These are phyloP conservation scores for Drosophila carrolli DNA, from an alignment of 1,140 invertebrate genomes.

Conservation along the genomic window DNA sequence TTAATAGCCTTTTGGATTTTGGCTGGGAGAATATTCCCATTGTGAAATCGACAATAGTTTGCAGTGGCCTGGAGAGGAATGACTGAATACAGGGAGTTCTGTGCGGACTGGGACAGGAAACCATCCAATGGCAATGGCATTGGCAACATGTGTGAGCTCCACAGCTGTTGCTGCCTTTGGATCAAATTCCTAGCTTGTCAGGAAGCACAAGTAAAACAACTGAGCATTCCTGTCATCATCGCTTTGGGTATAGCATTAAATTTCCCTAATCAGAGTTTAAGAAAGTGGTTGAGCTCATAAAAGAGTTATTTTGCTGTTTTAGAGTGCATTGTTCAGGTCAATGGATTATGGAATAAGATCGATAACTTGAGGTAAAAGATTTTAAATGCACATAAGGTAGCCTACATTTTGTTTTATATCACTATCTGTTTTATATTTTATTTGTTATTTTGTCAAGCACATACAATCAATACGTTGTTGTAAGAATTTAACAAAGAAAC, in stretches of 20 bases:
- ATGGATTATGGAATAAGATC: too few species aligned
- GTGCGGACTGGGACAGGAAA: background rate
- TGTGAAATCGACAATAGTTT: conserved; percentile 34
- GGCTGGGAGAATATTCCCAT: conserved; percentile 19
- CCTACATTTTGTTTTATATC: too few species aligned
- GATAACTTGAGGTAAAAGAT: too few species aligned
- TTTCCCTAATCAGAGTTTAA: background rate
- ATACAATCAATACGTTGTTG: too few species aligned
- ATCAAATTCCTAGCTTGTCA: background rate
- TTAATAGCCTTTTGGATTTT: conserved; percentile 49
- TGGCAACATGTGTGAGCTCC: conserved; percentile 8
- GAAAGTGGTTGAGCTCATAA: background rate
- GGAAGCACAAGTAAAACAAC: background rate
- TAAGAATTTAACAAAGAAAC: too few species aligned
- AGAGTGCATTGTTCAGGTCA: too few species aligned
- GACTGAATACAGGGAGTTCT: conserved; percentile 11
- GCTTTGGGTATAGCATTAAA: background rate
- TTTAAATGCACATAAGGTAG: too few species aligned
- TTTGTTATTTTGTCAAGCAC: too few species aligned
- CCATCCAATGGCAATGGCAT: background rate
- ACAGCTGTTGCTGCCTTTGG: conserved; percentile 27
- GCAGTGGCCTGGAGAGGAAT: conserved; percentile 15
- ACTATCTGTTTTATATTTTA: too few species aligned
- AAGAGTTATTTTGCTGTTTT: too few species aligned
- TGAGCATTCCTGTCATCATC: background rate